A percentile compares a stretch with the other conserved stretches of the same genome.
These are phyloP conservation scores for Metellina segmentata DNA, from an alignment of 2,888 invertebrate species.

Conservation along the genomic window DNA sequence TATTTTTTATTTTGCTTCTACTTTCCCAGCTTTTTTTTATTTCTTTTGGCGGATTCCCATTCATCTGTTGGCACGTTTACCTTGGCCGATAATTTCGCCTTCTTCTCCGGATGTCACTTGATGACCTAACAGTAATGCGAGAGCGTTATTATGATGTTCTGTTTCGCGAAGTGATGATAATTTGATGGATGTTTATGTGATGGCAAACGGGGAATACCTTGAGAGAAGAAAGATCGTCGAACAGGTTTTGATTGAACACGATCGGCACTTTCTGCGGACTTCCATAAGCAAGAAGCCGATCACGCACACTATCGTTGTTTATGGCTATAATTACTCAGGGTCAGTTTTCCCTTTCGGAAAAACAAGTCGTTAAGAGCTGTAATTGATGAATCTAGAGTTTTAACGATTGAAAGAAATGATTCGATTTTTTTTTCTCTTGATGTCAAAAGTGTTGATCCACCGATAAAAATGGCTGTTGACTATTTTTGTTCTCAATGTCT, in stretches of 20 bases:
- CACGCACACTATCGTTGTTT: neutral
- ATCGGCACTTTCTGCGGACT: neutral
- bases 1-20: neutral
- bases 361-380: neutral
- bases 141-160: constrained; percentile 14
- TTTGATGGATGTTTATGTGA: neutral
- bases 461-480: no score
- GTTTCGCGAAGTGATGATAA: constrained; percentile 19
- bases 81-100: constrained; percentile 38
- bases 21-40: neutral
- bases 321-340: neutral
- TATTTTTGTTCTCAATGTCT: no score
- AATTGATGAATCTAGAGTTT: neutral
- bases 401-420: neutral
- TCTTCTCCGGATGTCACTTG: constrained; percentile 15
- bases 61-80: constrained; percentile 31
- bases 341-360: neutral
- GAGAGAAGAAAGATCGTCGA: neutral
- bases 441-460: neutral
- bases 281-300: neutral
- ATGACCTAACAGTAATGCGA: constrained; percentile 16
- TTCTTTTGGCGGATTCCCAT: neutral
- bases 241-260: constrained; percentile 10
- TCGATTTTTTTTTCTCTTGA: neutral
- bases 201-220: neutral